Percentiles rank a stretch among this genome's conserved stretches.
These are phyloP conservation scores for Glaucomys volans DNA, from an alignment of 2,113 vertebrate genomes.

Conservation along the genomic window DNA sequence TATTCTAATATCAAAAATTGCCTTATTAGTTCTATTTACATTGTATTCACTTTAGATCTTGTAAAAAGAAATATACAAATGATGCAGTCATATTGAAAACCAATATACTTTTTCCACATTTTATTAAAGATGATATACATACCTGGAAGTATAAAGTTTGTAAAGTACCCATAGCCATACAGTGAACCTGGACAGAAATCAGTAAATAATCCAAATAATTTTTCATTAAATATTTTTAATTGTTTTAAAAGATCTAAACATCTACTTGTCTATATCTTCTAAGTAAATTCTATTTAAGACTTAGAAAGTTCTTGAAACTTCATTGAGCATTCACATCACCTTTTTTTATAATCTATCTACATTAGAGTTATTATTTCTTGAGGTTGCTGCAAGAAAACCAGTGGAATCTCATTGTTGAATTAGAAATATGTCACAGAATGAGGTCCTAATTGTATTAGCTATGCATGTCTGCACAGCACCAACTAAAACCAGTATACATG, in stretches of 20 bases:
- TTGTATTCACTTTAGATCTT: background rate
- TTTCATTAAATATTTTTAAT: conserved; percentile 2
- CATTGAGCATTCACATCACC: background rate
- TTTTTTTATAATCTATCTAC: background rate
- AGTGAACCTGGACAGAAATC: background rate
- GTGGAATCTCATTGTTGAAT: background rate
- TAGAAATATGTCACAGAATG: background rate
- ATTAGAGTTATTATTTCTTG: background rate
- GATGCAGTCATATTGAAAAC: background rate
- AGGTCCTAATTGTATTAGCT: background rate
- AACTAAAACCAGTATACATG: background rate
- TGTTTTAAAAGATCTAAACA: conserved; percentile 13
- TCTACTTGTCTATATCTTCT: background rate
- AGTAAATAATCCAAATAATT: background rate
- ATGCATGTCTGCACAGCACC: background rate
- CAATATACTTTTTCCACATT: background rate
- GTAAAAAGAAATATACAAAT: background rate
- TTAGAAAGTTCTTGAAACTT: background rate
- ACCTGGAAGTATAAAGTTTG: background rate
- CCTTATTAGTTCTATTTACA: background rate
- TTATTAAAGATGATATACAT: background rate
- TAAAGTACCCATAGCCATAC: background rate
- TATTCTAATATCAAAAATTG: background rate
- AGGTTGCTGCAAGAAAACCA: background rate
- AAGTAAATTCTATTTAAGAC: background rate